Evolutionary conservation across 2,888 invertebrate genomes (phyloP), one percentile per base, ranked within the genome.

Genomic region (Lamellibrachia satsuma): DNA sequence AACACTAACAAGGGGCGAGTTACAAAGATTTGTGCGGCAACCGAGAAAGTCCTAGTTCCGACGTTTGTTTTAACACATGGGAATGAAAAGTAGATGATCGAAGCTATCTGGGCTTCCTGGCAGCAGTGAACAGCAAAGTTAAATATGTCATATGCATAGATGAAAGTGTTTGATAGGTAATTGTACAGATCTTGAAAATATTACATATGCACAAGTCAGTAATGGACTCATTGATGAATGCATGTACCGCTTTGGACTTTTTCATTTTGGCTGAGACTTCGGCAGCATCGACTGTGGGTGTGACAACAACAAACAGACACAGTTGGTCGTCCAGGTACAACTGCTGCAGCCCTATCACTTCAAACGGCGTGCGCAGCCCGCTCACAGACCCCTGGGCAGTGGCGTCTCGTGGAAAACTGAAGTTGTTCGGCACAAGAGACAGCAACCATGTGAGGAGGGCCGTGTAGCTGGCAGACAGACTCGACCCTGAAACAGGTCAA

Each of bases 291-390:
- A 95, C 95, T 1, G 94, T 94, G 4, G 96, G 95, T 3, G 95
- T 95, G 9, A 96, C 95, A 8, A 95, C 95, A 1, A 96, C 95
- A 92, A 94, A 94, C 52, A 96, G 94, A 91, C 94, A 94, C 39
- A 96, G 94, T 93, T 95, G 95, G 8, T 95, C 95, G 91, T 95
- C 95, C 91, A 95, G 91, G 93, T 95, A 94, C 93, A 95, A 93
- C 94, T 96, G 96, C 93, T 96, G 96, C 52, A 96, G 92, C 2
- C 96, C 96, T 7, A 96, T 92, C 51, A 96, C 96, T 93, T 95
- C 94, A 93, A 96, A 96, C 7, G 95, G 95, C 2, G 93, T 93
- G 22, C n/a, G 75, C 11, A 60, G 90, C 52, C 60, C 39, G 7
- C 39, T n/a, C 39, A 75, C 52, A 22, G 92, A 91, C 22, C n/a